phyloP scores from a whole-genome alignment of 2,113 vertebrate species.

The Morone chrysops region DNA sequence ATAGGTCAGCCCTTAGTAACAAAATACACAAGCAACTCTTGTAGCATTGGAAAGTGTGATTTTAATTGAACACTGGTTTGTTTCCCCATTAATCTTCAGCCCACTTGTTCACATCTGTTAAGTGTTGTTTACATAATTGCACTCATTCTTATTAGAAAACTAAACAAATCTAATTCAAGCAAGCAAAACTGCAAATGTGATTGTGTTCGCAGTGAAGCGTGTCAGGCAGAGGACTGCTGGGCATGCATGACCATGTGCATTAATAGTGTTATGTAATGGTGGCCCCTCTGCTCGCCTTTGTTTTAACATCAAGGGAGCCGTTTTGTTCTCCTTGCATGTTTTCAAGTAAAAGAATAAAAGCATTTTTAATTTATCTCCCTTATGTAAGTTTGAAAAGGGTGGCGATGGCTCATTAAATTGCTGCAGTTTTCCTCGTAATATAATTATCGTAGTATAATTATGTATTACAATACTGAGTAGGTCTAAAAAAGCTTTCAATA shows the following conservation, averaged over 20 bases:
- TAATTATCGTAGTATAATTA: no score
- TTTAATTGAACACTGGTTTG: neutral
- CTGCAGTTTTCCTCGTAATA: neutral
- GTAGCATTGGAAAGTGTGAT: neutral
- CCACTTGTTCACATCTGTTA: conserved; percentile 21
- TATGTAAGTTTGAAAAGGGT: neutral
- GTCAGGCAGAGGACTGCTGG: conserved; percentile 15
- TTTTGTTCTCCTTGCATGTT: conserved; percentile 20
- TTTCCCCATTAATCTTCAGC: neutral
- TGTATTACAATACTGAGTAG: neutral
- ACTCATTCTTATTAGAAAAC: neutral
- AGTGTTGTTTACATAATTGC: neutral
- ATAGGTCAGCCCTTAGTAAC: conserved; percentile 30
- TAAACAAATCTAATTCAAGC: conserved; percentile 9
- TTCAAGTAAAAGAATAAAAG: conserved; percentile 22
- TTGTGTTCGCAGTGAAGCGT: conserved; percentile 11
- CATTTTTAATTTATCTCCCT: neutral
- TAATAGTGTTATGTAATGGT: conserved; percentile 64
- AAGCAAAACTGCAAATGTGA: neutral
- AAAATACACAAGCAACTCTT: conserved; percentile 33
- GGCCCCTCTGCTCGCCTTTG: conserved; percentile 33
- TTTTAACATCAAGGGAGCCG: conserved; percentile 26
- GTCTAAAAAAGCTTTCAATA: neutral
- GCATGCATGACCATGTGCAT: conserved; percentile 42
- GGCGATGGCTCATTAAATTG: neutral